phyloP scores from a whole-genome alignment of 1,140 invertebrate species.

The Pseudomyrmex dendroicus region DNA sequence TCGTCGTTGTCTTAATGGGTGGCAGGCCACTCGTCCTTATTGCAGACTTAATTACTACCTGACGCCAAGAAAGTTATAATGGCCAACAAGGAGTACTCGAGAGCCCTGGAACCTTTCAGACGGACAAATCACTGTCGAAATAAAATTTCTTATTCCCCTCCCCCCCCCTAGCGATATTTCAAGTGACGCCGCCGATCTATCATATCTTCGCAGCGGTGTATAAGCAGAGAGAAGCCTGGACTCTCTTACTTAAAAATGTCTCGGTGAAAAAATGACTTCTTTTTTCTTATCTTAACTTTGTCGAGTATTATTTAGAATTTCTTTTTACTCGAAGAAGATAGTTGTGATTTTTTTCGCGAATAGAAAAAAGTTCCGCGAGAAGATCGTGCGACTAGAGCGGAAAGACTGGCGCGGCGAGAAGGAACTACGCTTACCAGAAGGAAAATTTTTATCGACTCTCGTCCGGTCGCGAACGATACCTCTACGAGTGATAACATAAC shows the following conservation, averaged over 20 bases:
- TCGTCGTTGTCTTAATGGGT: slow-evolving; percentile 83
- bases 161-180: slow-evolving; percentile 68
- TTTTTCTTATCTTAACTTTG: neutral
- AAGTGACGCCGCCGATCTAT: slow-evolving; percentile 51
- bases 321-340: no score
- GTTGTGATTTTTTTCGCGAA: neutral
- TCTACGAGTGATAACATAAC: slow-evolving; percentile 69
- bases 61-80: slow-evolving; percentile 85
- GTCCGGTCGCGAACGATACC: slow-evolving; percentile 50
- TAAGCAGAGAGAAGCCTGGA: slow-evolving; percentile 15
- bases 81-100: slow-evolving; percentile 78
- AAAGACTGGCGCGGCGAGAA: slow-evolving; percentile 5
- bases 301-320: neutral
- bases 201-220: slow-evolving; percentile 19
- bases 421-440: slow-evolving; percentile 29
- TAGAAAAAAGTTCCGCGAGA: neutral
- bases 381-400: neutral
- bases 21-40: slow-evolving; percentile 84
- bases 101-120: slow-evolving; percentile 62
- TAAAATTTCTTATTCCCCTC: slow-evolving; percentile 72
- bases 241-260: neutral
- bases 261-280: neutral
- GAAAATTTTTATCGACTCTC: slow-evolving; percentile 52
- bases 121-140: slow-evolving; percentile 74
- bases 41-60: slow-evolving; percentile 85